Base-by-base conservation (phyloP, 2,113 vertebrate species). In the Gobiocypris rarus region DNA sequence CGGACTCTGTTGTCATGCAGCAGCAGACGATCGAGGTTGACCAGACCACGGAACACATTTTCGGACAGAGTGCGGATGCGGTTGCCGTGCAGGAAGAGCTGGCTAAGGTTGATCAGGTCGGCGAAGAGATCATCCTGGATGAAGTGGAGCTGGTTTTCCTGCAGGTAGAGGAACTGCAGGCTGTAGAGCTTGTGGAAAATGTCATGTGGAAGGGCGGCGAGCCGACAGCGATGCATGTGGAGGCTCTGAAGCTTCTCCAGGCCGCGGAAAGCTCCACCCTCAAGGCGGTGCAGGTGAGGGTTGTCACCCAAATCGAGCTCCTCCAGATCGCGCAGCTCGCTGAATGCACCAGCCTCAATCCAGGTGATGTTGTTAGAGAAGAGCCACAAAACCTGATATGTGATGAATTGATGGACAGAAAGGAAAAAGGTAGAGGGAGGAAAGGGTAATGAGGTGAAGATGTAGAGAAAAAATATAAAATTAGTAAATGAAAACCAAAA, bases 301-400 rank as follows among this genome's bases (percentile, higher is more conserved):
- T 99, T 99, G 93, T 99, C 97, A 9, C 98, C 97, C 54, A 99
- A 93, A 89, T 99, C 98, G 88, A 99, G 95, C 93, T 98, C 97
- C 94, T 99, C 97, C 88, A 99, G 95, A 87, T 96, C 96, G 90
- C 96, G 96, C 93, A 99, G 95, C 92, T 97, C 96, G 70, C 96
- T 96, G 92, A 99, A 98, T 85, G 97, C 96, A 84, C 97, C 97
- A 10, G 96, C 96, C 91, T 97, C 95, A 90, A 99, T 97, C 94
- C 96, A 95, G 43, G 97, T 97, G 91, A 99, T 97, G 93, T 98
- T 99, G 95, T 99, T 99, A 87, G 97, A 96, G 91, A 97, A 99
- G 83, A 99, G 96, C 97, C 97, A 99, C 91, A 99, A 95, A 87
- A 97, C 94, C 94, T 95, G 58, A 13, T 14, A 81, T 69, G 28